Evolutionary conservation across 2,888 invertebrate species (phyloP), one percentile per base, ranked within the genome.

Genomic region (Aspidiotus rigidus): DNA sequence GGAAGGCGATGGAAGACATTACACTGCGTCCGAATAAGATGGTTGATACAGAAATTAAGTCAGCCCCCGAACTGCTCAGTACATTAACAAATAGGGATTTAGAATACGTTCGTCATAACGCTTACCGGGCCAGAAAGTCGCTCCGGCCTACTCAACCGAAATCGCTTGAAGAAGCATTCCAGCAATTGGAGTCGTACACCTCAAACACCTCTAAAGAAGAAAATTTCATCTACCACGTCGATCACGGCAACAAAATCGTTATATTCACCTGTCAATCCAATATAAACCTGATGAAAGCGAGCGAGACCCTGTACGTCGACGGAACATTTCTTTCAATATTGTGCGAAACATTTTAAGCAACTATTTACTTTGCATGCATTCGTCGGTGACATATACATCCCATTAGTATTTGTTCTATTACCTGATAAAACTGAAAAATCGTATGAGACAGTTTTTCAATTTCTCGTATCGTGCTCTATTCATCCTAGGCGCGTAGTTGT

Each of bases 251-350:
- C 49, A 44, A 44, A 44, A 44, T 44, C 8, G 49, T 44, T 44
- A 44, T 44, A 11, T 44, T 44, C 49, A 10, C 49, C 11, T 44
- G 49, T 44, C 49, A 44, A 11, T 44, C 49, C 49, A 8, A 44
- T 44, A 44, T 44, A 44, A 11, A 44, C 49, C 11, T 44, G 49
- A 10, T 44, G 49, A 8, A 44, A 44, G 11, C 49, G 11, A 8
- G 49, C 49, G 49, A 44, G 49, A 44, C 49, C 9, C 49, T 44
- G 49, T 44, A 44, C 49, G 49, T 44, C 49, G 49, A 44, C 49
- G 49, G 49, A 44, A 44, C 49, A 44, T n/a, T n/a, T n/a, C n/a
- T 44, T 44, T 44, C 49, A 44, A 44, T 44, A 11, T 44, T 44
- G 49, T 44, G 49, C 49, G 49, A 44, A 44, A 11, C 49, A 44